A percentile compares a stretch with the other conserved stretches of the same genome.
phyloP scores from a whole-genome alignment of 2,888 invertebrate genomes.

The Eupithecia subfuscata region DNA sequence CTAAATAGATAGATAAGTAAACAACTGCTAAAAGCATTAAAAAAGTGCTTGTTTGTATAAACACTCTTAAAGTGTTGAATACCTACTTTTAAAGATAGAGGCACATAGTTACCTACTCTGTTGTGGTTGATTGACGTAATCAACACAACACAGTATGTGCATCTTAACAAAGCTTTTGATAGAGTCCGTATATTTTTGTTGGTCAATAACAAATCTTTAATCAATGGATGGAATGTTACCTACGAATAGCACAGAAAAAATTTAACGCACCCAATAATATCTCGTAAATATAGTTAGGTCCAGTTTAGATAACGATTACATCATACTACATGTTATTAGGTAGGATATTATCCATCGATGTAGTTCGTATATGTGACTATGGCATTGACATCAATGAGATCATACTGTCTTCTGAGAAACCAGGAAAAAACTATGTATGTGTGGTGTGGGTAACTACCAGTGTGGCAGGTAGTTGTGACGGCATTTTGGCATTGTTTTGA shows the following conservation, averaged over 20 bases:
- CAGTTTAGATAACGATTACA: neutral
- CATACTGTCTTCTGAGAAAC: conserved; percentile 3
- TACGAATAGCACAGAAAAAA: neutral
- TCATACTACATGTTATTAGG: conserved; percentile 6
- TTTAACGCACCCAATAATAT: neutral
- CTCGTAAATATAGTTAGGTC: neutral
- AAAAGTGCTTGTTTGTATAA: no score
- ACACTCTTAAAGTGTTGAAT: no score
- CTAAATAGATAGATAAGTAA: no score
- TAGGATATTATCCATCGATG: neutral
- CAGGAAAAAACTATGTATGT: neutral
- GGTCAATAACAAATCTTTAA: neutral
- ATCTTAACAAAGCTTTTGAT: neutral
- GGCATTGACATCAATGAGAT: conserved; percentile 7
- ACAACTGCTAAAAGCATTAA: no score
- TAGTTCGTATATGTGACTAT: neutral
- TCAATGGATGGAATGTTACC: neutral
- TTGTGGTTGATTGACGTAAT: neutral
- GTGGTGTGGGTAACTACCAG: neutral
- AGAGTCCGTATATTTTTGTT: neutral
- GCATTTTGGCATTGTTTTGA: neutral
- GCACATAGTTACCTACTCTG: neutral
- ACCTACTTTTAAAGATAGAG: no score
- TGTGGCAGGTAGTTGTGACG: neutral
- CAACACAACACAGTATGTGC: neutral